phyloP scores from a whole-genome alignment of 2,113 vertebrate species.

The Solenodon paradoxus region DNA sequence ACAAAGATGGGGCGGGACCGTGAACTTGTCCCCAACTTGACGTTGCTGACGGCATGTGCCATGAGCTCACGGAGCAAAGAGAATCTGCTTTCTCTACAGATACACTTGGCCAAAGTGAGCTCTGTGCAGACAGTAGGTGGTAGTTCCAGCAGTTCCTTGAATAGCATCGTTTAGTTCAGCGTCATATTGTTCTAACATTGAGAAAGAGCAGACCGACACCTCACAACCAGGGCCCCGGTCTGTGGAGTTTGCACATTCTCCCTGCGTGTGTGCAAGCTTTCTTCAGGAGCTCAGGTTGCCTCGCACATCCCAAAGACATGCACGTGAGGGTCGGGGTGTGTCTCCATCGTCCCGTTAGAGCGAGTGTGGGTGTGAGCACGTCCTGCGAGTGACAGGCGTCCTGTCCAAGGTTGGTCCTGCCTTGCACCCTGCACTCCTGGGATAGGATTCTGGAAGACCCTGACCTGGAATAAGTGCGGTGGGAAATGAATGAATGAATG shows the following conservation, averaged over 20 bases:
- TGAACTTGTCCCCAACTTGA: background rate
- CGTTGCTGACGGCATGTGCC: background rate
- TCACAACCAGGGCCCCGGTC: background rate
- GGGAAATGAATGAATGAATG: background rate
- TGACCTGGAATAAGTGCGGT: background rate
- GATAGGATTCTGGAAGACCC: background rate
- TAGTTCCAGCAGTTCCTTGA: background rate
- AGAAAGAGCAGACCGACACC: no score
- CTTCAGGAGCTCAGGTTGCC: background rate
- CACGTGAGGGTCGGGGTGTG: background rate
- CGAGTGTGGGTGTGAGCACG: background rate
- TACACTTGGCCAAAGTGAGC: background rate
- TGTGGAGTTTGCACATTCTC: background rate
- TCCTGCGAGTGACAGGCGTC: background rate
- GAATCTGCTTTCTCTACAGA: background rate
- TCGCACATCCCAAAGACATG: background rate
- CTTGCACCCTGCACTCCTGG: background rate
- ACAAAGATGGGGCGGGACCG: background rate
- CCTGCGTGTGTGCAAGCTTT: background rate
- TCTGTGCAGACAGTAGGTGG: background rate
- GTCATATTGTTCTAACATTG: no score
- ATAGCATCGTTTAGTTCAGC: background rate
- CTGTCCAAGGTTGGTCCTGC: background rate
- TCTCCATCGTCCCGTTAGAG: background rate
- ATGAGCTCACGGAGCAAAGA: background rate